Percentiles rank a stretch among this genome's conserved stretches.
Conservation (phyloP, 2,113 vertebrate species). For the Vidua macroura region DNA sequence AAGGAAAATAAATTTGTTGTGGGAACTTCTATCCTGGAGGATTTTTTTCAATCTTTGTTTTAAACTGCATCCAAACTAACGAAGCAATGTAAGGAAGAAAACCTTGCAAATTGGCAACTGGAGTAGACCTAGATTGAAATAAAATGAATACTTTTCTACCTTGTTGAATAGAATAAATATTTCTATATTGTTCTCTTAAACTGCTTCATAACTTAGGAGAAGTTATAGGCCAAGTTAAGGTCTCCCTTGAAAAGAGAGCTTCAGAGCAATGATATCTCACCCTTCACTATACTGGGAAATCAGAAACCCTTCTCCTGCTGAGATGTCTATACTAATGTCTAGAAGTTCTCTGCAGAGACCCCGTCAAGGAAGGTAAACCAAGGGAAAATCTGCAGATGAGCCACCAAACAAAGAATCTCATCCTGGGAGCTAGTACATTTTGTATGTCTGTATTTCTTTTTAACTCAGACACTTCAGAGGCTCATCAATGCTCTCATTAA, state of each 20-base stretch:
- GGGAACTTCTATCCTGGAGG: neutral
- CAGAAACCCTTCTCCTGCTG: neutral
- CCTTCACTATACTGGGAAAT: neutral
- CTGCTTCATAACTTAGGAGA: neutral
- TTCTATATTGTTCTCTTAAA: neutral
- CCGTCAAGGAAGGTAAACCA: neutral
- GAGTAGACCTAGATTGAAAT: neutral
- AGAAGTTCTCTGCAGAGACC: neutral
- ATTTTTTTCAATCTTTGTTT: neutral
- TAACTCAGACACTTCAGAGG: neutral
- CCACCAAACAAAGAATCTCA: neutral
- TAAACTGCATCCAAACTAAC: neutral
- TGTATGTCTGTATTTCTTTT: neutral
- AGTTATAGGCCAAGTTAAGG: neutral
- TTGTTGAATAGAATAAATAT: neutral
- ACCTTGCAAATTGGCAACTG: neutral
- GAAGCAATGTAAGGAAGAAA: neutral
- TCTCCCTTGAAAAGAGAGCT: neutral
- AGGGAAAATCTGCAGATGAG: neutral
- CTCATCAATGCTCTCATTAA: neutral
- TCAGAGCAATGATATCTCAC: neutral
- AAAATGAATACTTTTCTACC: neutral
- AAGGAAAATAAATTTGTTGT: neutral
- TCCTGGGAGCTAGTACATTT: rapidly evolving
- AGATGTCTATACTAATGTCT: neutral